Base-by-base conservation (phyloP, 2,888 invertebrate species). In the Brenthis ino region DNA sequence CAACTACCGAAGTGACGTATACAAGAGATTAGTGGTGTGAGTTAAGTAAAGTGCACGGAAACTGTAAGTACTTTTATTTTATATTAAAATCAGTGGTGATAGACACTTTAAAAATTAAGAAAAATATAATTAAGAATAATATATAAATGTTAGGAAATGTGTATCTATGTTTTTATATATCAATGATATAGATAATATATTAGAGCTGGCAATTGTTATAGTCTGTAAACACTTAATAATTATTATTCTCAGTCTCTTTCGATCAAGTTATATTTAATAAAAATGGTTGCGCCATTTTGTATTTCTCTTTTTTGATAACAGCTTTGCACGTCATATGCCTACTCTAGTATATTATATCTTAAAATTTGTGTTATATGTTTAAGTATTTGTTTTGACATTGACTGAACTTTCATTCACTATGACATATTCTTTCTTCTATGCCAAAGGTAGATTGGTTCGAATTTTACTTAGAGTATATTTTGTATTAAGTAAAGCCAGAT, bases 251-350 rank as follows among this genome's bases (percentile, higher is more conserved):
- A 12, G 53, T 13, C 0, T 12, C 11, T 20, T 16, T 53, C 12
- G 6, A n/a, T n/a, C n/a, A 16, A 51, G 2, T 51, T 6, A 2
- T 53, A n/a, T 53, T 53, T 16, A 53, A 16, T 8, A 53, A 53
- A 57, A 43, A n/a, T 43, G 43, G 12, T 16, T n/a, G 2, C 51
- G 37, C n/a, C n/a, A 53, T 53, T 51, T 16, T 8, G 20, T 20
- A 16, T 57, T 20, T 43, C 13, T 20, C 6, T 14, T 48, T 14
- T 14, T 20, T 24, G 8, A 14, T 58, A 24, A 24, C n/a, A 58
- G 14, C 50, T 60, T 50, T 60, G 28, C 60, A 33, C 60, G 28
- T 50, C 50, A 60, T 28, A 33, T 60, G 60, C 50, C 60, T 60
- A 33, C 50, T 50, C 6, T 33, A 50, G 28, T 60, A 50, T 50